These are phyloP conservation scores for Brachynemurus nebulosus DNA, from an alignment of 2,888 invertebrate genomes.

Conservation along the genomic window DNA sequence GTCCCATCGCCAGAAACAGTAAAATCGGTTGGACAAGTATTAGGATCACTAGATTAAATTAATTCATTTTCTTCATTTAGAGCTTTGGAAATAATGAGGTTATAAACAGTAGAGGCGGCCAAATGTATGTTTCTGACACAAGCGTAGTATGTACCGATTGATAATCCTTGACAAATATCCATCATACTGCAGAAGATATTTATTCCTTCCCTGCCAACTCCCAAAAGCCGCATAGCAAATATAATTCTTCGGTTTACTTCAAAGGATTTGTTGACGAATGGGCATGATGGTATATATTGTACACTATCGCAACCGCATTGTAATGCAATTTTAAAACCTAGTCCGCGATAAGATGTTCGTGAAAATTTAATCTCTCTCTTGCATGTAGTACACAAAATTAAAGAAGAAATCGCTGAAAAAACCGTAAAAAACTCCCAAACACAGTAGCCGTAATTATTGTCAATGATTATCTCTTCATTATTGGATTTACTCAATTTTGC, in stretches of 20 bases:
- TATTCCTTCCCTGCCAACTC: constrained; percentile 16
- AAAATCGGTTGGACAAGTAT: constrained; percentile 1
- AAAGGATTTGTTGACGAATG: constrained; percentile 13
- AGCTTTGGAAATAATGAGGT: not conserved
- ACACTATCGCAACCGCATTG: constrained; percentile 12
- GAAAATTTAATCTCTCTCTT: constrained; percentile 10
- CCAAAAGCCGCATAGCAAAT: constrained; percentile 18
- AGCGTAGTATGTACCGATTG: not conserved
- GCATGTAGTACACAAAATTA: not conserved
- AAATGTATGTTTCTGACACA: not conserved
- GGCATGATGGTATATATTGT: constrained; percentile 13
- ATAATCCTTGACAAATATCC: not conserved
- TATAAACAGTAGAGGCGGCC: not conserved
- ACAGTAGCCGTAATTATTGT: not conserved
- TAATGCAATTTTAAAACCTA: constrained; percentile 17
- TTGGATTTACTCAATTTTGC: not conserved
- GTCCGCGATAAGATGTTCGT: constrained; percentile 11
- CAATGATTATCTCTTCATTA: not conserved
- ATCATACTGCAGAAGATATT: constrained; percentile 18
- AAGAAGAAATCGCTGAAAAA: not conserved
- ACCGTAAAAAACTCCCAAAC: not conserved
- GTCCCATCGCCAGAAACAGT: constrained; percentile 13
- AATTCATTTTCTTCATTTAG: not conserved
- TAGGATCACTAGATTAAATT: constrained; percentile 5
- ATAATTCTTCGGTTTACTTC: constrained; percentile 19